phyloP scores from a whole-genome alignment of 1,140 invertebrate species.

The Brachionus plicatilis region DNA sequence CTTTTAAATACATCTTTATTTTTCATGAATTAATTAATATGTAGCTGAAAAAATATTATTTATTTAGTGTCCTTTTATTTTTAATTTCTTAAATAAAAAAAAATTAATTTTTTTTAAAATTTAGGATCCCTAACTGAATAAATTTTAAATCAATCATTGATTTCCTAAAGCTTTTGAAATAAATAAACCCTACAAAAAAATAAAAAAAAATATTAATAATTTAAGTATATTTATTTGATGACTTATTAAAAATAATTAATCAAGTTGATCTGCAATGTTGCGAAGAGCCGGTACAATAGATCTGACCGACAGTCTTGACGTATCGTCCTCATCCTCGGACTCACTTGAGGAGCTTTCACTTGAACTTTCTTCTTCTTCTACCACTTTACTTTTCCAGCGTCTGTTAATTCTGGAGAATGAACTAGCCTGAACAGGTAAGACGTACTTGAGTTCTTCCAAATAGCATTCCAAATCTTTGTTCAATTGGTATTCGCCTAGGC shows the following conservation, averaged over 20 bases:
- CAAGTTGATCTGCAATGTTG: background rate
- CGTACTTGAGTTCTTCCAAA: background rate
- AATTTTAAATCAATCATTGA: too few relatives aligned
- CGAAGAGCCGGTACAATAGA: background rate
- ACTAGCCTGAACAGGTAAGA: background rate
- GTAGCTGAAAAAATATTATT: too few relatives aligned
- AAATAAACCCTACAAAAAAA: too few relatives aligned
- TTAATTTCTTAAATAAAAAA: too few relatives aligned
- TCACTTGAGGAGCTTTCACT: background rate
- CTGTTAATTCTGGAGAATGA: conserved; percentile 13
- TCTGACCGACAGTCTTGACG: background rate
- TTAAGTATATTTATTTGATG: too few relatives aligned
- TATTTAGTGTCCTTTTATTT: too few relatives aligned
- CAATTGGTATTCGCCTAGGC: conserved; percentile 63
- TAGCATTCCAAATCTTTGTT: conserved; percentile 57
- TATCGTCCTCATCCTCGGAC: background rate
- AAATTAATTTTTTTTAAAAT: too few relatives aligned
- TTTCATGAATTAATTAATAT: too few relatives aligned
- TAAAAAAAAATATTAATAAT: too few relatives aligned
- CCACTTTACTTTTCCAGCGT: background rate
- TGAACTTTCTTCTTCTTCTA: background rate
- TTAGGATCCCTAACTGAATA: too few relatives aligned
- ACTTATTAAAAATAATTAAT: background rate
- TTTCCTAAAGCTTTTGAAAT: too few relatives aligned
- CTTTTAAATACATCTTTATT: too few relatives aligned